These are phyloP conservation scores for Lysiphlebus fabarum DNA, from an alignment of 1,140 invertebrate species.

Conservation along the genomic window DNA sequence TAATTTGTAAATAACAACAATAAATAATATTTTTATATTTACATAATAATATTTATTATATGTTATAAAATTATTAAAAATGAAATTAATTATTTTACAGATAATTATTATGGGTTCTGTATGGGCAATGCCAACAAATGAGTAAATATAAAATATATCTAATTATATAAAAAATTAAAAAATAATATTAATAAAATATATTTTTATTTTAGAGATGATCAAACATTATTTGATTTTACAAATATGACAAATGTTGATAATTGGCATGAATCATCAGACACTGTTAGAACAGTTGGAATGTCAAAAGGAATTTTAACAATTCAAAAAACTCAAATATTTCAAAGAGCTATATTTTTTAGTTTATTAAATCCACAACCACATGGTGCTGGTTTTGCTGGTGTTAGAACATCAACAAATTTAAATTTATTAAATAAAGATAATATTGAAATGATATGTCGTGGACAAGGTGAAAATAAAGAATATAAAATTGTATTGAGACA, in stretches of 20 bases:
- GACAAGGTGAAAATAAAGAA: slow-evolving; percentile 56
- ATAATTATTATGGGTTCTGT: no score
- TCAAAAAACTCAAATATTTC: slow-evolving; percentile 60
- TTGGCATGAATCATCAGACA: slow-evolving; percentile 66
- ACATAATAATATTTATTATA: no score
- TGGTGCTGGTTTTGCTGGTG: slow-evolving; percentile 68
- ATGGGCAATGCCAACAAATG: no score
- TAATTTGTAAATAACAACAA: no score
- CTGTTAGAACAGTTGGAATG: slow-evolving; percentile 63
- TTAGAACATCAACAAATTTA: slow-evolving; percentile 50
- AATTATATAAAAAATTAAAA: no score
- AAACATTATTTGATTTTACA: slow-evolving; percentile 53
- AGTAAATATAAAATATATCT: no score
- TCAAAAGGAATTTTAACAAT: slow-evolving; percentile 63
- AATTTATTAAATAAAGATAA: slow-evolving; percentile 55
- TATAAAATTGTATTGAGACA: slow-evolving; percentile 67
- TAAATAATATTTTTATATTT: no score
- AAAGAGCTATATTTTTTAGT: slow-evolving; percentile 65
- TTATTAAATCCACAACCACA: slow-evolving; percentile 68
- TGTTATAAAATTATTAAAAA: no score
- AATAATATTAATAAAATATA: not conserved
- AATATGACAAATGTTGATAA: slow-evolving; percentile 38
- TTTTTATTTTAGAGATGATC: slow-evolving; percentile 27
- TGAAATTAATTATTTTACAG: no score
- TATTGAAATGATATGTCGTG: slow-evolving; percentile 58